phyloP scores from a whole-genome alignment of 2,113 vertebrate genomes.

The Rafetus swinhoei region DNA sequence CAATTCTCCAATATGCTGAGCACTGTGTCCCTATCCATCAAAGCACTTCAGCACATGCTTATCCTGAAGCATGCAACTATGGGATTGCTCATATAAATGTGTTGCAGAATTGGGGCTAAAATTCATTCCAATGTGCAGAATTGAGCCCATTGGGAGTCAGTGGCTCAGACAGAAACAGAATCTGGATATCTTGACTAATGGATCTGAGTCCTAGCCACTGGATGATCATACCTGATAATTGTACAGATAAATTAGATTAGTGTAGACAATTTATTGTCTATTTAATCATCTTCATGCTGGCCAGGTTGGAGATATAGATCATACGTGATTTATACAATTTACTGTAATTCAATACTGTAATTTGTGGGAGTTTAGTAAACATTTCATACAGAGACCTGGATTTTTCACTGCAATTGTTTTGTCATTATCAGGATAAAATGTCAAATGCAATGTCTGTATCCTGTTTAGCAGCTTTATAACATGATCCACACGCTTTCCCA shows the following conservation, averaged over 20 bases:
- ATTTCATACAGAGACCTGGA: background rate
- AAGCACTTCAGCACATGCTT: background rate
- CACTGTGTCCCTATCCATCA: background rate
- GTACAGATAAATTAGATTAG: background rate
- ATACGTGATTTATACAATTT: background rate
- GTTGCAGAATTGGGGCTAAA: fast-evolving
- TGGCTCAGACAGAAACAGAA: background rate
- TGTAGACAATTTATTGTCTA: background rate
- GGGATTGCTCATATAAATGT: background rate
- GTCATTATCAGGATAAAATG: constrained; percentile 10
- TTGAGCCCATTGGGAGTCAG: background rate
- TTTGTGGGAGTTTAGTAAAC: constrained; percentile 16
- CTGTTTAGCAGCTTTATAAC: constrained; percentile 2
- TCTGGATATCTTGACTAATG: background rate
- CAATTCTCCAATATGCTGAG: background rate
- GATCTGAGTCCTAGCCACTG: background rate
- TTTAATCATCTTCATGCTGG: background rate
- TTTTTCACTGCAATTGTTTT: constrained; percentile 32
- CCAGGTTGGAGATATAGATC: background rate
- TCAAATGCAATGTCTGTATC: background rate
- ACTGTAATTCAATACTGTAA: background rate
- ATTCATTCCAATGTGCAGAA: background rate
- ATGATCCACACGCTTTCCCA: background rate
- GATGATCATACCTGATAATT: background rate
- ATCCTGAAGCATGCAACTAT: background rate